A percentile compares a stretch with the other conserved stretches of the same genome.
Conservation (phyloP, 2,888 invertebrate species). For the Anoncus sp. region DNA sequence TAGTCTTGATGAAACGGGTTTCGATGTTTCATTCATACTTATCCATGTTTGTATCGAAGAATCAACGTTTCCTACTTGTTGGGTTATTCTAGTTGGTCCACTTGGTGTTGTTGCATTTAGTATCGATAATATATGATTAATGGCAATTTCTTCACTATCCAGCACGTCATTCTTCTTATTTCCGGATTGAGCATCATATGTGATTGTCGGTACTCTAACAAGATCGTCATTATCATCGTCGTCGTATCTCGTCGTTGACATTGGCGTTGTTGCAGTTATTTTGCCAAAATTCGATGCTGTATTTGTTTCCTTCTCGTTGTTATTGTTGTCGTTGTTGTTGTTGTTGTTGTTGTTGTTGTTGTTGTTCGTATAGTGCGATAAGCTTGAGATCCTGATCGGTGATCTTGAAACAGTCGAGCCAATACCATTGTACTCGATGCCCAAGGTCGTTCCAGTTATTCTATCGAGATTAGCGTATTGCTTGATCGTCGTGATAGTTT, state of each 20-base stretch:
- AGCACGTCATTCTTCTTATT: constrained; percentile 78
- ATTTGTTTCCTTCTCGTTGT: constrained; percentile 20
- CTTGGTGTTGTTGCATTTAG: constrained; percentile 81
- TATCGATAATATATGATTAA: constrained; percentile 83
- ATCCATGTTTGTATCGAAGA: constrained; percentile 78
- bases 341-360: constrained; percentile 75
- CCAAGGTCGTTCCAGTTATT: constrained; percentile 46
- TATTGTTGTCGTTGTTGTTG: constrained; percentile 73
- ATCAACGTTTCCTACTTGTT: constrained; percentile 41
- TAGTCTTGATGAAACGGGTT: constrained; percentile 71
- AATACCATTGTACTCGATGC: constrained; percentile 59
- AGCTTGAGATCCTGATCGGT: constrained; percentile 55
- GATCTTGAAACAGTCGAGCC: constrained; percentile 42
- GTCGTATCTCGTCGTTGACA: constrained; percentile 68
- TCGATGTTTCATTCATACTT: constrained; percentile 78
- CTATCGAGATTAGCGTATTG: constrained; percentile 42
- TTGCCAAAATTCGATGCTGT: constrained; percentile 82
- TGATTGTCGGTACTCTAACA: constrained; percentile 81
- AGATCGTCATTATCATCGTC: constrained; percentile 78
- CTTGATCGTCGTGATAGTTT: background rate
- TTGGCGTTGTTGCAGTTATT: constrained; percentile 77
- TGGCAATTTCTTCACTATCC: constrained; percentile 81
- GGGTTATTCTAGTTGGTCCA: constrained; percentile 53
- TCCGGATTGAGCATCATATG: constrained; percentile 75
- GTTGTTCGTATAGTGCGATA: background rate